These are phyloP conservation scores for Ochropleura leucogaster DNA, from an alignment of 2,888 invertebrate genomes.

Conservation along the genomic window DNA sequence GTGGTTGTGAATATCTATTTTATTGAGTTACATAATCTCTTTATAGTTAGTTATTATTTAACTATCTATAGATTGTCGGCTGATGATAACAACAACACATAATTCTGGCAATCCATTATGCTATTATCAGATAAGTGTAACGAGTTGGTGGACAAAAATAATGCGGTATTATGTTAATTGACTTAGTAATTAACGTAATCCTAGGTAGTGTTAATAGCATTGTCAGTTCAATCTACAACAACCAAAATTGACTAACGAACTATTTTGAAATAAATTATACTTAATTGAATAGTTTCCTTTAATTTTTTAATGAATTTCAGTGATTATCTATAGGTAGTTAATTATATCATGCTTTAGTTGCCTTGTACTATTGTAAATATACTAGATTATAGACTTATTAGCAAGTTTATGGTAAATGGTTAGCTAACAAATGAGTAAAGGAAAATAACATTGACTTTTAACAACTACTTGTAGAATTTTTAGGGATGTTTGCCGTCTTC, in stretches of 20 bases:
- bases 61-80: constrained; percentile 33
- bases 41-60: constrained; percentile 35
- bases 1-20: not conserved
- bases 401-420: constrained; percentile 19
- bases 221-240: not conserved
- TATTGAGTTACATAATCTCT: constrained; percentile 11
- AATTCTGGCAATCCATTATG: constrained; percentile 45
- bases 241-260: not conserved
- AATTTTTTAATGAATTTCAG: not conserved
- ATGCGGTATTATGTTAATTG: constrained; percentile 36
- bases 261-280: not conserved
- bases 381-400: constrained; percentile 16
- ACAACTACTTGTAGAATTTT: not conserved
- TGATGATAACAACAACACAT: constrained; percentile 22
- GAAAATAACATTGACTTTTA: not conserved
- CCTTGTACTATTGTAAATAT: constrained; percentile 9
- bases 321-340: not conserved
- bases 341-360: constrained; percentile 1
- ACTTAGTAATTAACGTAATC: constrained; percentile 19
- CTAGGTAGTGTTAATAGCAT: not conserved
- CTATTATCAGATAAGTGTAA: constrained; percentile 38
- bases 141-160: constrained; percentile 22
- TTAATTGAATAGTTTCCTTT: not conserved
- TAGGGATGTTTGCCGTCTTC: not conserved
- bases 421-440: constrained; percentile 7